Evolutionary conservation across 2,888 invertebrate species (phyloP), one percentile per base, ranked within the genome.

Genomic region (Brachypalpus laphriformis): DNA sequence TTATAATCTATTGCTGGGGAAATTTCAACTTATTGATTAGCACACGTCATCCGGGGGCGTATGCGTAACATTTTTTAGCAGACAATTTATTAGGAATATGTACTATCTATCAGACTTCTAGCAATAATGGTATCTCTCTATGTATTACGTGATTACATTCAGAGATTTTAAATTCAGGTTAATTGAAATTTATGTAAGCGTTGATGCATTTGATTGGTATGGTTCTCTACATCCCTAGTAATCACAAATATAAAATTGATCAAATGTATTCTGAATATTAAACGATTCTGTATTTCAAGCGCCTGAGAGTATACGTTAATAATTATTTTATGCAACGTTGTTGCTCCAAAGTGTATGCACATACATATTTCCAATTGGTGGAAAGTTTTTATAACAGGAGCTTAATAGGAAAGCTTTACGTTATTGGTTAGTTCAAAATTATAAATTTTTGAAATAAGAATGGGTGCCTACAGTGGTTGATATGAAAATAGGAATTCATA

Each of bases 41-140:
- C n/a, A 18, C 18, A 18, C 72, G 61, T 40, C 51, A 61, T 61
- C 51, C 40, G 72, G 61, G 14, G 72, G 72, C 61, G 72, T 72
- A 72, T 72, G 25, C 40, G 72, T 28, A 72, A 49, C 37, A 20
- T 6, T 61, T 40, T 40, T 25, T 25, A 3, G 1, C 9, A 54
- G 28, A 31, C 28, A 25, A 25, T 49, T 63, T 16, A 11, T 11
- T 14, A 34, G 6, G 49, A 16, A 61, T 6, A 9, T 7, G 25
- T 25, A 18, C 28, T 28, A 45, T 45, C 28, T 61, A 0, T 20
- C 18, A 3, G 1, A 11, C 5, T 20, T 20, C 20, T 37, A 40
- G 14, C 3, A 18, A 14, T 40, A 31, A 40, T 40, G n/a, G n/a
- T 8, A 40, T 22, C 40, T n/a, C 14, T 34, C 5, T 8, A 16